Percentiles rank a stretch among this genome's conserved stretches.
Evolutionary conservation across 53 echinoderm and acorn worm species (phyloP).

Genomic region (Holothuria scabra): DNA sequence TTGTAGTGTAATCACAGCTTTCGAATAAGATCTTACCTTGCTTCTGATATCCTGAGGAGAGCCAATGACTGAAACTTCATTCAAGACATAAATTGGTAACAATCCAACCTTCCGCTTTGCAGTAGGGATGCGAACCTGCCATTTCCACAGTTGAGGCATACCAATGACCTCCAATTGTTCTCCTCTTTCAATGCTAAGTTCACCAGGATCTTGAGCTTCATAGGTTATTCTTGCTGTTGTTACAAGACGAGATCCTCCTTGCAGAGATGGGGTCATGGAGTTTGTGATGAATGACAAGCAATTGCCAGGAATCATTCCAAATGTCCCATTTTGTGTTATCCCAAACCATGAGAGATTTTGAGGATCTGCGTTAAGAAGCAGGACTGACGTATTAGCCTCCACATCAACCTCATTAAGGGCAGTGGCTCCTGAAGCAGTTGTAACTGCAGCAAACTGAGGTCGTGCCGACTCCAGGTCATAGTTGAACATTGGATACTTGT

Average conservation of each 20-base stretch:
- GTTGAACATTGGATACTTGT: slow-evolving; percentile 25
- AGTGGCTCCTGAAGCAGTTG: neutral
- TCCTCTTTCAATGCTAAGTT: neutral
- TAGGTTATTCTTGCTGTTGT: neutral
- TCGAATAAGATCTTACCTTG: neutral
- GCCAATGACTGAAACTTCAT: slow-evolving; percentile 23
- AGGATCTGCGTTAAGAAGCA: slow-evolving; percentile 19
- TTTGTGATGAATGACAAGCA: slow-evolving; percentile 6
- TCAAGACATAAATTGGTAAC: slow-evolving; percentile 21
- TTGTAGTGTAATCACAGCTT: too few species aligned
- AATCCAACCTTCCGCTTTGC: slow-evolving; percentile 2
- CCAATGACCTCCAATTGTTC: slow-evolving; percentile 15
- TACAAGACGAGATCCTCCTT: neutral
- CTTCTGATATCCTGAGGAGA: slow-evolving; percentile 1
- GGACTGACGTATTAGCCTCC: slow-evolving; percentile 1
- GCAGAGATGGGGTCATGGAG: slow-evolving; percentile 6
- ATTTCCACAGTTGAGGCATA: slow-evolving; percentile 35
- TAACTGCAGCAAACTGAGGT: slow-evolving; percentile 8
- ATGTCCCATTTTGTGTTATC: slow-evolving; percentile 18
- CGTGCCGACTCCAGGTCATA: neutral
- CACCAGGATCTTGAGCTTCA: neutral
- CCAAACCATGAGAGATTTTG: slow-evolving; percentile 33
- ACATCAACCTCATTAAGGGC: neutral
- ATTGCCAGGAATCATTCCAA: neutral
- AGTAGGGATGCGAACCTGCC: neutral